Evolutionary conservation across 2,888 invertebrate species (phyloP), one percentile per base, ranked within the genome.

Genomic region (Polymixis flavicincta): DNA sequence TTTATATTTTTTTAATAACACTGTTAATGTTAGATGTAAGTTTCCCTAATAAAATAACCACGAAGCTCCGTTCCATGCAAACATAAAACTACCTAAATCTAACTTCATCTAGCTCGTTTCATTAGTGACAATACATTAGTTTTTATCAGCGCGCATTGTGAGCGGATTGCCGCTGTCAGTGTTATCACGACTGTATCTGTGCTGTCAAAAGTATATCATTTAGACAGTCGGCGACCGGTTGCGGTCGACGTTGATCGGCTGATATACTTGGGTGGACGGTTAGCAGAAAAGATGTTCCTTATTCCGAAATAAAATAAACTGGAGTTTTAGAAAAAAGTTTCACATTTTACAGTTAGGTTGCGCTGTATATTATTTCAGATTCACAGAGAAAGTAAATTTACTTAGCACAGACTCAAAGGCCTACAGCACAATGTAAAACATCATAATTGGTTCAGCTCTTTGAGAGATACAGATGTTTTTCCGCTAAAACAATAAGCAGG

Each of bases 161-260:
- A 88, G 90, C 89, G 83, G 89, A 86, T 90, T 90, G 87, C 89
- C 88, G 89, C 91, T 92, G 91, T 91, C 94, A 91, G 78, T 90
- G 80, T 90, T 92, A 93, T 94, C 94, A 86, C 66, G 71, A 72
- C 88, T 89, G 91, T 92, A 94, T 94, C 93, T 88, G 83, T 65
- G 80, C 93, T 92, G 95, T 95, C 94, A 94, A 92, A 94, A 92
- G 92, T 92, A 92, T 94, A 94, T 94, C 93, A 93, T 91, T 92
- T 91, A 87, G 88, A 90, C 88, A 90, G 84, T 87, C 80, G 86
- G 87, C 74, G 87, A 89, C 92, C 90, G 90, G 92, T 89, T 88
- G 88, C 85, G 85, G 86, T 82, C 83, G 85, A 74, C 79, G 82
- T 70, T 68, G 82, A 82, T 82, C 67, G 63, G 19, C 37, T 82